Base-by-base conservation (phyloP, 2,113 vertebrate species). In the Genyomyrus donnyi region DNA sequence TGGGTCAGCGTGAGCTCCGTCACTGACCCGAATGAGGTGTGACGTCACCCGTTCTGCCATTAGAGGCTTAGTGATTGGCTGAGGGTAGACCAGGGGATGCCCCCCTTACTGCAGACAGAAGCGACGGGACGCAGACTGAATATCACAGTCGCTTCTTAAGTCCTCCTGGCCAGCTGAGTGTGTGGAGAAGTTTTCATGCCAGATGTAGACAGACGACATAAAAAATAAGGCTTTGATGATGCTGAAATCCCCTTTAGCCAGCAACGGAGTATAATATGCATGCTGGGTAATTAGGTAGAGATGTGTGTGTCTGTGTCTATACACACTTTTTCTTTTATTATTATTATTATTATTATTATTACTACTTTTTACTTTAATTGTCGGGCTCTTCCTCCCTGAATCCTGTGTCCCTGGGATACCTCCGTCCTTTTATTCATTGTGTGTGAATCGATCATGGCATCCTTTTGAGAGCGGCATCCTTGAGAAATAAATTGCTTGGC, bases 401-500 rank as follows among this genome's bases (percentile, higher is more conserved):
- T 50, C 15, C 1, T 0, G 17, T 35, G 50, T 48, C 50, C 31
- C 85, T 87, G 49, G 50, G 85, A 87, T 1, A 13, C 49, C 42
- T 17, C 45, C n/a, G 50, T 39, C 49, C 27, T 56, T 87, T 87
- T 53, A 49, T 53, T 53, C 27, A 53, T 35, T 53, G 50, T 53
- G 48, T 15, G 10, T 50, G 85, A 87, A 87, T 53, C 27, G 85
- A 87, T 87, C 50, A 53, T 49, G 48, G 85, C n/a, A 1, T 52
- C 46, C 48, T 86, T 86, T 31, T 86, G 85, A 86, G 85, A 86
- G 48, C 48, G 6, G 31, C 50, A 53, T 87, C 85, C 85, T 87
- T 87, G 85, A 87, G 85, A 53, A 52, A 87, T 53, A 87, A 87
- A 87, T 53, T 87, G 83, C 83, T 85, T 85, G 83, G 83, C 83